A percentile compares a stretch with the other conserved stretches of the same genome.
These are phyloP conservation scores for Athrips mouffetella DNA, from an alignment of 2,888 invertebrate genomes.

Conservation along the genomic window DNA sequence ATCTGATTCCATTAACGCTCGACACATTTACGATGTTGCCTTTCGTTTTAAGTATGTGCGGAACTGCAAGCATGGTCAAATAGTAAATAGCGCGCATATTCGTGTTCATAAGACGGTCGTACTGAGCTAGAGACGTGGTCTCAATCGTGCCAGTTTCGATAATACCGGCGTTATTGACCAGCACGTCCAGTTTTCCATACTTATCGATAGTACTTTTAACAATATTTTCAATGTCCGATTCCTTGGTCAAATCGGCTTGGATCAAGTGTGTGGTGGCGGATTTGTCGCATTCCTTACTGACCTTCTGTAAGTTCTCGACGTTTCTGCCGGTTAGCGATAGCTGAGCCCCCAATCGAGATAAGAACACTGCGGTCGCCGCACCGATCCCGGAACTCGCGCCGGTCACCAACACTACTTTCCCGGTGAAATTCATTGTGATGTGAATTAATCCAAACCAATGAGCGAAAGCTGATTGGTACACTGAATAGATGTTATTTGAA, in stretches of 20 bases:
- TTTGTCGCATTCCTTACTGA: constrained; percentile 59
- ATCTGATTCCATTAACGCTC: constrained; percentile 93
- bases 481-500: constrained; percentile 12
- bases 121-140: constrained; percentile 90
- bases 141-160: constrained; percentile 91
- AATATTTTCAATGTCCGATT: constrained; percentile 84
- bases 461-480: too few species aligned
- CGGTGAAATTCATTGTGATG: constrained; percentile 79
- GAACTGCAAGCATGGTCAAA: constrained; percentile 91
- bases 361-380: constrained; percentile 86
- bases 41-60: constrained; percentile 88
- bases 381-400: constrained; percentile 94
- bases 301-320: constrained; percentile 77
- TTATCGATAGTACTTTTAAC: constrained; percentile 84
- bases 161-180: constrained; percentile 94
- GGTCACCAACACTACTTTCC: constrained; percentile 86
- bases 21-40: constrained; percentile 98
- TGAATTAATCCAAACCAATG: too few species aligned
- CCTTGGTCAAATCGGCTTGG: constrained; percentile 85
- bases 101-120: constrained; percentile 91
- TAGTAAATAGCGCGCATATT: constrained; percentile 91
- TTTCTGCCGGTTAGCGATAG: constrained; percentile 86
- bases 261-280: constrained; percentile 75
- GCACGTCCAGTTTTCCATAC: constrained; percentile 87
- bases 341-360: constrained; percentile 86